Evolutionary conservation across 53 echinoderm and acorn worm species (phyloP).

Genomic region (Arbacia lixula): DNA sequence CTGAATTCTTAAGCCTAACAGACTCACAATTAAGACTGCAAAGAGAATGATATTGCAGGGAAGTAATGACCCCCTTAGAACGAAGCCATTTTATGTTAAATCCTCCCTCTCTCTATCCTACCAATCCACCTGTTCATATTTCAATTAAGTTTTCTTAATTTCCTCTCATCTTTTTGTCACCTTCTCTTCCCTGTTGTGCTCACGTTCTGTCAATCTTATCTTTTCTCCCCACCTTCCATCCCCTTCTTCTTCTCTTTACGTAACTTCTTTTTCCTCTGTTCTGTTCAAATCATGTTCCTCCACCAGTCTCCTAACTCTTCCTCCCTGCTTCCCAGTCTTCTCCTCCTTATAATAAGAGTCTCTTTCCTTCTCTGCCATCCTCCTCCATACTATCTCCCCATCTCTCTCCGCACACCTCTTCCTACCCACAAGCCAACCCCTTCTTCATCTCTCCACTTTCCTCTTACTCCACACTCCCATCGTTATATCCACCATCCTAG

Average conservation of each 20-base stretch:
- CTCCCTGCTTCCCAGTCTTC: neutral
- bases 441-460: neutral
- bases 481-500: neutral
- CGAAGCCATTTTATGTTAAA: conserved; percentile 11
- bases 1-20: no score
- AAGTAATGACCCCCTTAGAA: no score
- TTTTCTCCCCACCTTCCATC: no score
- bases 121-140: no score
- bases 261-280: neutral
- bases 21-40: no score
- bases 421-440: neutral
- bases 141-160: no score
- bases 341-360: neutral
- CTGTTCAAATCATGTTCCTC: neutral
- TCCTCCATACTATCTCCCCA: neutral
- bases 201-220: no score
- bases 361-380: neutral
- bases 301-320: neutral
- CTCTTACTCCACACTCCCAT: neutral
- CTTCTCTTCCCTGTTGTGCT: no score
- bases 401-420: neutral
- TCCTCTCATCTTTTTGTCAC: no score
- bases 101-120: neutral
- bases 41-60: no score
- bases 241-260: neutral